Evolutionary conservation across 2,797 vertebrate genomes (phyloP).

Genomic region (Lophotriccus pileatus): DNA sequence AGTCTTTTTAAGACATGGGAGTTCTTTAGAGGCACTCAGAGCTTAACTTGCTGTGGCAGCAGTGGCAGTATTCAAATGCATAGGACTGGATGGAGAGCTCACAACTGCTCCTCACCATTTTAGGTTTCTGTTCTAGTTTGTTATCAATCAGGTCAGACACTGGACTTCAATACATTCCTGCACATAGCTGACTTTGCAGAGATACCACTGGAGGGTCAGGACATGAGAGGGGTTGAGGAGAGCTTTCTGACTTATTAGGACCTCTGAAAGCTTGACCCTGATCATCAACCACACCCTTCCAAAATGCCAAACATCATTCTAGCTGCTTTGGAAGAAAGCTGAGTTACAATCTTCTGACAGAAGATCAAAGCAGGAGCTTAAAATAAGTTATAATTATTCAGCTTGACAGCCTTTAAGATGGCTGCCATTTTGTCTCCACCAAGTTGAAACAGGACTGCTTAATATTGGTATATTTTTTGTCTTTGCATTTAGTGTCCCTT

Average conservation of each 20-base stretch:
- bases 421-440: neutral
- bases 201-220: neutral
- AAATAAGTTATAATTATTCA: neutral
- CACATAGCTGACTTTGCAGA: neutral
- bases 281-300: neutral
- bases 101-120: neutral
- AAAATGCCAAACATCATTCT: neutral
- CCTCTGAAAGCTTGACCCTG: neutral
- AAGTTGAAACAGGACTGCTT: neutral
- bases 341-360: neutral
- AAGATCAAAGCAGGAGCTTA: neutral
- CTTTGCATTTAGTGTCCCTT: neutral
- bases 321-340: neutral
- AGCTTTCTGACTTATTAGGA: neutral
- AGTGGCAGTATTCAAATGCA: rapidly evolving
- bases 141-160: neutral
- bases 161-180: neutral
- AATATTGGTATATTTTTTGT: neutral
- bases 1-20: neutral
- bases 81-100: neutral
- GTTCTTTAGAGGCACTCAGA: neutral
- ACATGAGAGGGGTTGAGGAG: rapidly evolving
- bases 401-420: neutral
- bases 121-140: neutral
- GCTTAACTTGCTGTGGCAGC: neutral